phyloP scores from a whole-genome alignment of 2,113 vertebrate genomes.

The Macaca fascicularis region T2T-MFA8v1.1 NC_088381.1:50623001-50623500 shows the following conservation, averaged over 20 bases:
- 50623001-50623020: background rate
- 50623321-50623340: background rate
- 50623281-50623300: background rate
- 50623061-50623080: background rate
- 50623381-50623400: background rate
- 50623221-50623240: background rate
- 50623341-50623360: background rate
- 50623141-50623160: background rate
- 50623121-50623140: background rate
- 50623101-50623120: background rate
- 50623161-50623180: background rate
- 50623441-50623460: background rate
- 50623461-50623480: background rate
- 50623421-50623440: background rate
- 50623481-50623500: constrained; percentile 46
- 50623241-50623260: background rate
- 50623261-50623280: background rate
- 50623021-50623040: background rate
- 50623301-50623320: background rate
- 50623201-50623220: background rate
- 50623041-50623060: background rate
- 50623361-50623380: background rate
- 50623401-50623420: background rate
- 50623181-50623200: background rate
- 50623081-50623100: background rate